Evolutionary conservation across 2,888 invertebrate species (phyloP), one percentile per base, ranked within the genome.

Genomic region (Eupithecia abbreviata): DNA sequence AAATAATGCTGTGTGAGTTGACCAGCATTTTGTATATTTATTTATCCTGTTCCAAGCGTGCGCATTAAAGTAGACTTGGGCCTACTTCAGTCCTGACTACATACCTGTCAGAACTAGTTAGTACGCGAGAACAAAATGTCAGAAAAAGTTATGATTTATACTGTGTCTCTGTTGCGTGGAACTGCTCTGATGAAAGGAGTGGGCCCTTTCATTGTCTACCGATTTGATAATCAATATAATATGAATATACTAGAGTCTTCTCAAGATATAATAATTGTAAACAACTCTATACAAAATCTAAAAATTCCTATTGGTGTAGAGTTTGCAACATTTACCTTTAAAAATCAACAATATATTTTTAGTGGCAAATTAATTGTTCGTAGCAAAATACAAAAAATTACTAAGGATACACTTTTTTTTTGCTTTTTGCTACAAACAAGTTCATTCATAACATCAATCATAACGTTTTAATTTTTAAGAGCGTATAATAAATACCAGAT

Each of bases 101-200:
- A 45, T 10, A 55, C n/a, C 74, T 77, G 74, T 4, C 6, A 42
- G 12, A 75, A 73, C 77, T 75, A 78, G 71, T 75, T 78, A 75
- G 72, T 75, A 72, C 55, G 65, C 69, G 47, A 15, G 72, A 72
- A 72, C 72, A 62, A 73, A 76, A 55, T 73, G 77, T 71, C 77
- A 73, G 58, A 66, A 75, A 73, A 78, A 78, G 68, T 73, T 78
- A 9, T 73, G 73, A 78, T 78, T 78, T 78, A 77, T 77, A 67
- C 58, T 13, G 58, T 74, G 74, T 76, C 70, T 76, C 74, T 74
- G 68, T 75, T 71, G 74, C 71, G 66, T 70, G 30, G 69, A 66
- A 58, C 7, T 62, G 30, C 42, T 70, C 30, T 70, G 49, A 5
- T 41, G 42, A 55, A 15, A 4, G 2, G 15, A 10, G 4, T 4